Base-by-base conservation (phyloP, 1,140 invertebrate genomes). In the Meteorus sp. region DNA sequence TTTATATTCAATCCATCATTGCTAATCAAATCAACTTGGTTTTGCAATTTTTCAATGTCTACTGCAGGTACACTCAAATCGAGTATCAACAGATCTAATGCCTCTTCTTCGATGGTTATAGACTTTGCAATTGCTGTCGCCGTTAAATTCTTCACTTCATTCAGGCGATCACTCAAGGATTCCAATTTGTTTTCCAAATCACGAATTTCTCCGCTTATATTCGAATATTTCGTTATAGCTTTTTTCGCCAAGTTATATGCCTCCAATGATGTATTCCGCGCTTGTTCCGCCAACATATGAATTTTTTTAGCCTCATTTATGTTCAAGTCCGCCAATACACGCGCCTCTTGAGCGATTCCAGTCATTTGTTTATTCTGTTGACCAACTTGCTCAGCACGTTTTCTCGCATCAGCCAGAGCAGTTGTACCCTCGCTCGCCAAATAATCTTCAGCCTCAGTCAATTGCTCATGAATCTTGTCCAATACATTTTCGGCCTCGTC, bases 361-460 rank as follows among this genome's bases (percentile, higher is more conserved):
- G 94, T 94, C 91, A 98, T 97, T 65, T 92, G 88, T 19, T 90
- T 84, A 13, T 92, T 96, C 70, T 96, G 92, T 63, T 94, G 89
- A 4, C 94, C 95, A 74, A 94, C 93, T 75, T 93, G 86, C 39
- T 88, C 85, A 0, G 94, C 92, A 35, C 92, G 86, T 64, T 91
- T 87, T 69, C 87, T 84, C 0, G 95, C 95, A 65, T 90, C 88
- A 1, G 84, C 76, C 37, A 97, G 76, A 0, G 93, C 93, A 19
- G 83, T 82, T 17, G 83, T 82, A 2, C 93, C 94, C 70, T 95
- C 91, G 0, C 86, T 88, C 51, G 91, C 88, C 17, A 97, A 80
- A 63, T 89, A 89, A 60, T 89, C 85, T 53, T 89, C 75, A 1
- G 89, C 88, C 53, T 85, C 84, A 61, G 82, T 85, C 27, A 94